Evolutionary conservation across 2,113 vertebrate species (phyloP), one percentile per base, ranked within the genome.

Genomic region (Holacanthus passer): DNA sequence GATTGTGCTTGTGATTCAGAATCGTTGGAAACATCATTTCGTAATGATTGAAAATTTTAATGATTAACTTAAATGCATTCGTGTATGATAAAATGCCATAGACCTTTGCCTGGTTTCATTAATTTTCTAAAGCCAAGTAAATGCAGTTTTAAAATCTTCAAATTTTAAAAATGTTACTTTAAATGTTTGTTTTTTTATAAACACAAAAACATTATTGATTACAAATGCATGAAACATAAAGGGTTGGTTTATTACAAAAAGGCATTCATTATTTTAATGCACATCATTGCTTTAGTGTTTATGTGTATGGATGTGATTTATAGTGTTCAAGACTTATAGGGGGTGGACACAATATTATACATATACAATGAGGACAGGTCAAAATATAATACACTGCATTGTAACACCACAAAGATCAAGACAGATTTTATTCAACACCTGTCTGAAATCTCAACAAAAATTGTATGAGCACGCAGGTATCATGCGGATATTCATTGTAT

Each of bases 341-440:
- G 43, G 60, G 2, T 60, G 37, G 64, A 59, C 31, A 74, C 22
- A 79, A 76, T 53, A 56, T 64, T 52, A 56, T 6, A 63, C 55
- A 80, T 20, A 62, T 17, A 56, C 45, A 77, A 20, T 31, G 20
- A 32, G 20, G 55, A 62, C 37, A 66, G 27, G n/a, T 55, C 17
- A 27, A 62, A 84, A 78, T 67, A 48, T 37, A 84, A 82, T 50
- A 11, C 43, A 72, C 29, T 73, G 68, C 35, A 69, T 17, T 60
- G 75, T 22, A 81, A 71, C 60, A 47, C 47, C 27, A 64, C 35
- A 59, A 48, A 78, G 31, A 60, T 27, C 39, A 68, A 24, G 5
- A n/a, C 20, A 32, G 9, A 77, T 77, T 73, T 64, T 24, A 64
- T 70, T 75, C 5, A 66, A 74, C 16, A 58, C 8, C 3, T 5